Percentiles rank a stretch among this genome's conserved stretches.
These are phyloP conservation scores for Trichogramma pretiosum DNA, from an alignment of 1,140 invertebrate species.

Conservation along the genomic window DNA sequence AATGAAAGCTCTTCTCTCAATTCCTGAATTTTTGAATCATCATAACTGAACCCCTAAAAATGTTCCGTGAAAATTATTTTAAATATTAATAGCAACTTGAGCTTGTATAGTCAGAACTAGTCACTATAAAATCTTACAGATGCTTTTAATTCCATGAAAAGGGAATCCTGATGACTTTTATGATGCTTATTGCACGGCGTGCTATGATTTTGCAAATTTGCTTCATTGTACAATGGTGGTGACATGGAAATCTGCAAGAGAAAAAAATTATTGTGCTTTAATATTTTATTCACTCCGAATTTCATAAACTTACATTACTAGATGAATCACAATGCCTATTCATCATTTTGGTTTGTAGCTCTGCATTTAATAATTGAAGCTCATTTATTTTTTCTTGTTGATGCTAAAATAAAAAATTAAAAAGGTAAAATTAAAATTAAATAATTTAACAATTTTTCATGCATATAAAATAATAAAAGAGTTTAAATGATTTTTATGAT, in stretches of 20 bases:
- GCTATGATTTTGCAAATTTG: conserved; percentile 14
- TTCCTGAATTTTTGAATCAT: conserved; percentile 17
- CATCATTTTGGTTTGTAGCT: conserved; percentile 8
- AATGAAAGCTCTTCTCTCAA: conserved; percentile 20
- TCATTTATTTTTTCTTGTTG: conserved; percentile 17
- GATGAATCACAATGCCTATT: conserved; percentile 4
- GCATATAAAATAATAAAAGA: too few species aligned
- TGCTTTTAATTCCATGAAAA: conserved; percentile 25
- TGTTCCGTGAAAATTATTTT: too few species aligned
- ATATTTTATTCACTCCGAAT: too few species aligned
- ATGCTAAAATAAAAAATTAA: too few species aligned
- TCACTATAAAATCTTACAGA: conserved; percentile 21
- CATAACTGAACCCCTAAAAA: conserved; percentile 22
- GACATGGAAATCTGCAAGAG: conserved; percentile 16
- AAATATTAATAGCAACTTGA: too few species aligned
- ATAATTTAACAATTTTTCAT: too few species aligned
- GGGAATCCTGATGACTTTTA: conserved; percentile 10
- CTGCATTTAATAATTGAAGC: conserved; percentile 15
- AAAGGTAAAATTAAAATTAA: too few species aligned
- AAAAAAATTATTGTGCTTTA: too few species aligned
- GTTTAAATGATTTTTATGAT: too few species aligned
- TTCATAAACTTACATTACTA: too few species aligned
- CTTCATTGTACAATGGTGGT: conserved; percentile 10
- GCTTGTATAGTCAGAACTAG: too few species aligned
- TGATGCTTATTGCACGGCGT: conserved; percentile 10